A percentile compares a stretch with the other conserved stretches of the same genome.
These are phyloP conservation scores for Athene cunicularia DNA, from an alignment of 2,113 vertebrate species.

Conservation along the genomic window DNA sequence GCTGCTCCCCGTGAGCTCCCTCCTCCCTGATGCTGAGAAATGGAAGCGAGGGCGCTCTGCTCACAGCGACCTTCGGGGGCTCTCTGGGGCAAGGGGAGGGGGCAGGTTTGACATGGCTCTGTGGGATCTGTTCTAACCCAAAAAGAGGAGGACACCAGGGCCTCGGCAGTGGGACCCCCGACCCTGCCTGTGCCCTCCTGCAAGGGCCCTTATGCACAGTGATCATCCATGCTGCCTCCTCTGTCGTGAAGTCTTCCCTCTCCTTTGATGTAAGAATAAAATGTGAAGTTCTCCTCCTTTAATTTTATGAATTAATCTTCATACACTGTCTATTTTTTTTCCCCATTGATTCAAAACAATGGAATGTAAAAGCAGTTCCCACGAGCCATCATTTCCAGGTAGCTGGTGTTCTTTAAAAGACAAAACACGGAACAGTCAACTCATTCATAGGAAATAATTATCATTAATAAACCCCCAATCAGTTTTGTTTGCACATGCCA, in stretches of 20 bases:
- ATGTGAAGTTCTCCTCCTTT: not conserved
- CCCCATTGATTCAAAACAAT: not conserved
- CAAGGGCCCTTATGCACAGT: not conserved
- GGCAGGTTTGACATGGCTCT: fast-evolving
- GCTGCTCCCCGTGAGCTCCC: not conserved
- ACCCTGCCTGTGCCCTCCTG: not conserved
- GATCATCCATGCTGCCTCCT: not conserved
- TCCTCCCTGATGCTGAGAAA: not conserved
- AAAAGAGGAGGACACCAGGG: not conserved
- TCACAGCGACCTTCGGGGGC: fast-evolving
- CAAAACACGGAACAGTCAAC: not conserved
- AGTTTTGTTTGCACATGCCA: not conserved
- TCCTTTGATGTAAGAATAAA: not conserved
- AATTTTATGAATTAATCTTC: not conserved
- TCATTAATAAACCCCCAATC: not conserved
- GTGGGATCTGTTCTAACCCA: not conserved
- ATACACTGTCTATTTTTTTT: not conserved
- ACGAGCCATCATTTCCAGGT: not conserved
- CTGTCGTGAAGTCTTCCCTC: not conserved
- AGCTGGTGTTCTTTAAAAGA: not conserved
- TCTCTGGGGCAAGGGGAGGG: too few species aligned
- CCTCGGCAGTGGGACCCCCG: not conserved
- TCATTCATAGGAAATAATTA: not conserved
- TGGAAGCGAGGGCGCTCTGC: fast-evolving
- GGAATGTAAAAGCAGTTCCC: not conserved